Evolutionary conservation across 1,140 invertebrate genomes (phyloP).

Genomic region (Heterodera schachtii): DNA sequence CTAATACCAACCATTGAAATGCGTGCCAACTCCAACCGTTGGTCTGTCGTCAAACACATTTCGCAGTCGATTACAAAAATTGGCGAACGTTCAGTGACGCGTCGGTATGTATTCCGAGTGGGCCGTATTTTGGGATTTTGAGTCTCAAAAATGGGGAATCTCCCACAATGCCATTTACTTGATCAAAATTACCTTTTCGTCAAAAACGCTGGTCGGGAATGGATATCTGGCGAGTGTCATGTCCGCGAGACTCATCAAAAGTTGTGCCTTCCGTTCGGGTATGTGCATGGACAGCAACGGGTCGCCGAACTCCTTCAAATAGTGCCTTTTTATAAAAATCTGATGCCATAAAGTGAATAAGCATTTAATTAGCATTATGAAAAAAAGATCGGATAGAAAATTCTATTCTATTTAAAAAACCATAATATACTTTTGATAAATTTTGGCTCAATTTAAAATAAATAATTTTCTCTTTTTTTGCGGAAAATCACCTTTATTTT

Average conservation of each 20-base stretch:
- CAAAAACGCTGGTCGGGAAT: conserved; percentile 20
- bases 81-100: conserved; percentile 28
- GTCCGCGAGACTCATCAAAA: conserved; percentile 35
- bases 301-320: conserved; percentile 29
- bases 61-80: conserved; percentile 42
- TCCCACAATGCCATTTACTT: background rate
- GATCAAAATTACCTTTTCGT: background rate
- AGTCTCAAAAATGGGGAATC: background rate
- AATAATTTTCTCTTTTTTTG: background rate
- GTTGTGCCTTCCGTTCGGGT: conserved; percentile 19
- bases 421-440: too few relatives aligned
- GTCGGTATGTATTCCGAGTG: conserved; percentile 14
- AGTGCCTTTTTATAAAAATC: background rate
- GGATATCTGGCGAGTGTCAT: conserved; percentile 27
- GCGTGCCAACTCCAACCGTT: conserved; percentile 33
- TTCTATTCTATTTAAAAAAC: too few relatives aligned
- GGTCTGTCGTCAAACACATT: conserved; percentile 35
- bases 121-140: conserved; percentile 1
- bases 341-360: background rate
- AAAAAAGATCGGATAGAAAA: too few relatives aligned
- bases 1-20: conserved; percentile 33
- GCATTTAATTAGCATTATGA: too few relatives aligned
- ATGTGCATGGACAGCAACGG: conserved; percentile 21
- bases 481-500: conserved; percentile 34
- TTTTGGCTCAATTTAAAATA: too few relatives aligned